Evolutionary conservation across 2,113 vertebrate genomes (phyloP).

Genomic region (Microcebus jonahi): DNA sequence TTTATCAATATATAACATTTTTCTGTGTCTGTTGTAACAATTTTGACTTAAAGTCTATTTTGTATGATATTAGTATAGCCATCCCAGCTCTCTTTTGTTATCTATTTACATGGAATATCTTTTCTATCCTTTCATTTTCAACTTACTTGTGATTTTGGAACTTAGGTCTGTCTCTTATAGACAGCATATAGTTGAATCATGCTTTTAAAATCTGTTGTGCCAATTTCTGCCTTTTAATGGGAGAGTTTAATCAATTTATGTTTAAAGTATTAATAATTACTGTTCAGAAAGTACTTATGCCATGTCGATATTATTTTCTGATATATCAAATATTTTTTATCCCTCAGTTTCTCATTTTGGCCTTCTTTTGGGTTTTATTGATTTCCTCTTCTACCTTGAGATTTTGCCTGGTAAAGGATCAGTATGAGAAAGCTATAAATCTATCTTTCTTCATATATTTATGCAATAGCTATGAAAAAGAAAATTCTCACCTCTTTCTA

Average conservation of each 20-base stretch:
- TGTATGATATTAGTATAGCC: not conserved
- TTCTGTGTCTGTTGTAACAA: not conserved
- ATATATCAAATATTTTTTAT: not conserved
- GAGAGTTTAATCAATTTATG: not conserved
- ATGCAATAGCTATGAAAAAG: not conserved
- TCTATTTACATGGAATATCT: not conserved
- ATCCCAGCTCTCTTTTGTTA: not conserved
- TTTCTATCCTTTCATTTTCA: not conserved
- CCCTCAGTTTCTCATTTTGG: not conserved
- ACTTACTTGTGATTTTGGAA: not conserved
- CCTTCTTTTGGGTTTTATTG: not conserved
- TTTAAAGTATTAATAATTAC: not conserved
- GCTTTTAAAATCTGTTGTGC: not conserved
- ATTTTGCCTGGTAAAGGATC: not conserved
- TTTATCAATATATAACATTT: not conserved
- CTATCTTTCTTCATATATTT: not conserved
- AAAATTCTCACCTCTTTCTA: not conserved
- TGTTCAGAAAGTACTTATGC: not conserved
- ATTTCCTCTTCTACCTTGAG: not conserved
- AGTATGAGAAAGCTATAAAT: not conserved
- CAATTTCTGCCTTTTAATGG: slow-evolving; percentile 5
- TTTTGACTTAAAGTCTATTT: not conserved
- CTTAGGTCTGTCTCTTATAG: not conserved
- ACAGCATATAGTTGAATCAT: not conserved
- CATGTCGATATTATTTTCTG: not conserved